Percentiles rank a stretch among this genome's conserved stretches.
Conservation (phyloP, 2,797 vertebrate species). For the Enteromius afrohamiltoni region DNA sequence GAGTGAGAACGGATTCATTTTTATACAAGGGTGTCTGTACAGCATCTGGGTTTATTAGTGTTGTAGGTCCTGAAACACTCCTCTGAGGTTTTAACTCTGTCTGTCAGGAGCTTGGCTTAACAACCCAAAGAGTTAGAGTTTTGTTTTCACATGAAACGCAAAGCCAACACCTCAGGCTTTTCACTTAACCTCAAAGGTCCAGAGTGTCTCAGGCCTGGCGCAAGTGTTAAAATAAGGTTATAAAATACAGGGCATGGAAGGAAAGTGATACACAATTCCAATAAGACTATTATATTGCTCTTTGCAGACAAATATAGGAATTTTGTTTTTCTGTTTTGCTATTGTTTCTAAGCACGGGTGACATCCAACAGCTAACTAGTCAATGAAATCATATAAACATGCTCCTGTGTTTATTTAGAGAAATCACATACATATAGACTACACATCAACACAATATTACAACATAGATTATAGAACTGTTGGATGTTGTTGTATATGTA, state of each 20-base stretch:
- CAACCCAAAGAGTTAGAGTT: conserved; percentile 72
- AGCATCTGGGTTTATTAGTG: conserved; percentile 68
- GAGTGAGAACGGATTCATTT: conserved; percentile 61
- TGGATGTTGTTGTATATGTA: neutral
- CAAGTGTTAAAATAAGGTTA: conserved; percentile 74
- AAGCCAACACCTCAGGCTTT: conserved; percentile 79
- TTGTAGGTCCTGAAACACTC: conserved; percentile 69
- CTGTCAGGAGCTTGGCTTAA: conserved; percentile 78
- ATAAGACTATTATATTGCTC: conserved; percentile 66
- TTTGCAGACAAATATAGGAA: conserved; percentile 59
- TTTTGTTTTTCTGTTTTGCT: conserved; percentile 41
- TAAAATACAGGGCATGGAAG: conserved; percentile 56
- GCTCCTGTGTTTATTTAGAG: neutral
- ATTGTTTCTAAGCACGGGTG: conserved; percentile 47
- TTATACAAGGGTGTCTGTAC: conserved; percentile 64
- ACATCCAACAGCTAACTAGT: conserved; percentile 40
- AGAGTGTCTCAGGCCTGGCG: conserved; percentile 60
- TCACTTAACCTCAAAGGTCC: conserved; percentile 71
- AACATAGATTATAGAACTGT: neutral
- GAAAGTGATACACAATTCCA: conserved; percentile 64
- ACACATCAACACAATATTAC: neutral
- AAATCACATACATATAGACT: neutral
- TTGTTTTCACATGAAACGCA: conserved; percentile 79
- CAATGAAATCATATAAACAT: neutral
- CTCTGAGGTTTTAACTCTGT: conserved; percentile 71